phyloP scores from a whole-genome alignment of 1,140 invertebrate species.

The Drosophila nebulosa region DNA sequence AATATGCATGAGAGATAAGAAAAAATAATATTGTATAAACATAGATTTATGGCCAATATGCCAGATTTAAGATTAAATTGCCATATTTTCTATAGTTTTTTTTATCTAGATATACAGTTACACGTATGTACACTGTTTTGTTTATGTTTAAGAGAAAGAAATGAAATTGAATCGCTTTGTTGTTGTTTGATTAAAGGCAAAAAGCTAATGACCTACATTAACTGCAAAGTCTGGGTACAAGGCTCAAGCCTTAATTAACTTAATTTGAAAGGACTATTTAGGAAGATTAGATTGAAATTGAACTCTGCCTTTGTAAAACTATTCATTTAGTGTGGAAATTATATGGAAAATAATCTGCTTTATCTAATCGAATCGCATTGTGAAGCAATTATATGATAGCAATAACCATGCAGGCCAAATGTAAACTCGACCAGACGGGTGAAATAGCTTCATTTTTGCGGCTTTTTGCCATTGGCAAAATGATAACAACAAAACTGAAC shows the following conservation, averaged over 20 bases:
- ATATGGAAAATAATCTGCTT: not conserved
- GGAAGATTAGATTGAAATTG: too few relatives aligned
- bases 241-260: too few relatives aligned
- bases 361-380: not conserved
- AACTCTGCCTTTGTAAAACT: not conserved
- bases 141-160: not conserved
- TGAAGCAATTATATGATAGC: not conserved
- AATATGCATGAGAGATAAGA: not conserved
- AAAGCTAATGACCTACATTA: too few relatives aligned
- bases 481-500: not conserved
- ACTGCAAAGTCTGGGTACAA: too few relatives aligned
- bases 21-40: not conserved
- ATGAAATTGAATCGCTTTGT: not conserved
- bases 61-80: too few relatives aligned
- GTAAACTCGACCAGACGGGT: not conserved
- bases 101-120: too few relatives aligned
- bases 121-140: not conserved
- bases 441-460: slow-evolving; percentile 5
- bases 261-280: too few relatives aligned
- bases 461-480: slow-evolving; percentile 33
- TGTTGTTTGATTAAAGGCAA: not conserved
- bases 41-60: too few relatives aligned
- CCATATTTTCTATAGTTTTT: too few relatives aligned
- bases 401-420: not conserved
- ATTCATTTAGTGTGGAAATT: not conserved